Conservation (phyloP, 2,113 vertebrate genomes). For the Phaetusa simplex region DNA sequence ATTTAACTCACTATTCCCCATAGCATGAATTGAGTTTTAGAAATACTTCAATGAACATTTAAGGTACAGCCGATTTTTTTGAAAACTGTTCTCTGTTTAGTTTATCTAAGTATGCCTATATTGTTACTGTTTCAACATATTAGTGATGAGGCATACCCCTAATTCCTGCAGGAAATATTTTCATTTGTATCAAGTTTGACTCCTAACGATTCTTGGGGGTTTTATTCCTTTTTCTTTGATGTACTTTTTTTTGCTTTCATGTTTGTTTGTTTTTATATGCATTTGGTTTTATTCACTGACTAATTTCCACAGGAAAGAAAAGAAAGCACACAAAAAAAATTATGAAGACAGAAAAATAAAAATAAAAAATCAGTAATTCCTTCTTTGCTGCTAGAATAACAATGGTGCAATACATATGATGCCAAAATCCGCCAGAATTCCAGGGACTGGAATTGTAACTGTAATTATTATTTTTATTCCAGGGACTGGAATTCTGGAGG, state of each 20-base stretch:
- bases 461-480: too few relatives aligned
- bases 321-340: neutral
- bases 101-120: neutral
- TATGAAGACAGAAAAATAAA: neutral
- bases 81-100: neutral
- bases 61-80: neutral
- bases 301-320: neutral
- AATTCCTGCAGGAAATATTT: neutral
- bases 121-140: neutral
- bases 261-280: neutral
- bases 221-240: conserved; percentile 1
- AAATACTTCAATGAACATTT: neutral
- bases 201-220: neutral
- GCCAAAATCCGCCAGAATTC: neutral
- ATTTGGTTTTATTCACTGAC: neutral
- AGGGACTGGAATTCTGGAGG: neutral
- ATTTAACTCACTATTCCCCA: neutral
- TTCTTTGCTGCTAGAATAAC: neutral
- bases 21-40: neutral
- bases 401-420: neutral
- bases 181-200: neutral
- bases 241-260: neutral
- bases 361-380: neutral
- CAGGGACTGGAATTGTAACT: too few relatives aligned
- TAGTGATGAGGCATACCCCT: neutral